Evolutionary conservation across 2,113 vertebrate species (phyloP), one percentile per base, ranked within the genome.

Genomic region (Pituophis catenifer): DNA sequence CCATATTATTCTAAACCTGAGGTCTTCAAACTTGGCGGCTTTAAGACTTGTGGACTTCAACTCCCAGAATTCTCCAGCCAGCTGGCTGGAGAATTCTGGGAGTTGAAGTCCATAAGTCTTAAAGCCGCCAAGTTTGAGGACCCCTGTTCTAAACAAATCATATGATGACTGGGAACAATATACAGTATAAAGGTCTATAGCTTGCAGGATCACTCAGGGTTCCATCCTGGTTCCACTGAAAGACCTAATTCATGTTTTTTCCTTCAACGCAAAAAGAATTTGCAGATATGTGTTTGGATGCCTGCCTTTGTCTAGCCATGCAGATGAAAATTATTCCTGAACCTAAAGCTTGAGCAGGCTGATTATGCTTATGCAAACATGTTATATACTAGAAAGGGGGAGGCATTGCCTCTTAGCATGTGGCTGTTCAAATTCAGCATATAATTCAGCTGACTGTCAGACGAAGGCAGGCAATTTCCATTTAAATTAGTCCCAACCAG

Each of bases 401-500:
- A 94, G 86, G 48, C 91, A 93, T 9, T 93, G 89, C 90, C 89
- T 96, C 95, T 92, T 91, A 59, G 92, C 91, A 92, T 75, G 90
- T 89, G 90, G 93, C 94, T 95, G 94, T 90, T 95, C 91, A 93
- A 89, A 92, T 89, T 91, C 94, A 94, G 94, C 93, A 87, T 81
- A 89, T 59, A 95, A 94, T 94, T 95, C 93, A 94, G 95, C 94
- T 55, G 88, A 94, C 24, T 48, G n/a, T 92, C 95, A 97, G 96
- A 94, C 94, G 93, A 95, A 95, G 91, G 62, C 88, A 94, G 90
- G 93, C 93, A 96, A 96, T 96, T 97, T 97, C 95, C 94, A 96
- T 96, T 93, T 93, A 97, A 96, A 97, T 96, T 92, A 95, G 90
- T 89, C 88, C 91, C 93, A 85, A 91, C 58, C 1, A 5, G 89